Evolutionary conservation across 1,140 invertebrate species (phyloP), one percentile per base, ranked within the genome.

Genomic region (Diplogasteroides magnus): DNA sequence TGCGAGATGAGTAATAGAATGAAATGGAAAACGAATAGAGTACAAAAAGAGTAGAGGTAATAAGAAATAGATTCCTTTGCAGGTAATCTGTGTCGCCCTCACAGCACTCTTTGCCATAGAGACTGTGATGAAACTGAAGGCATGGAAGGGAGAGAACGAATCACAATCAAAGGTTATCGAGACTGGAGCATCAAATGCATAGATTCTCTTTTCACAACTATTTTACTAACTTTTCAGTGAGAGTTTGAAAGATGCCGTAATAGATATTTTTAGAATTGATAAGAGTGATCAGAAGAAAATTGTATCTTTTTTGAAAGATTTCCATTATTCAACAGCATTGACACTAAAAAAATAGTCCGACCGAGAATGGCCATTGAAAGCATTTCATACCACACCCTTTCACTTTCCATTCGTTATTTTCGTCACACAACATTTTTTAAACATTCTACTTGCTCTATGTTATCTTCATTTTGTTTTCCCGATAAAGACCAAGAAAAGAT

Each of bases 81-180:
- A 80, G 78, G 76, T 81, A 28, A 62, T 83, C 37, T 82, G 79
- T 31, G 74, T 81, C 55, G 82, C 78, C 1, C 58, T 81, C 23
- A 74, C 72, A 1, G 77, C 82, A 2, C 55, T 81, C 15, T 81
- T 81, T 56, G 82, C 67, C 19, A 75, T 78, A 56, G 79, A 81
- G 61, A 78, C 79, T 23, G 67, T 83, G 32, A 27, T 79, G 15
- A 83, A 83, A 58, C 73, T 78, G 62, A 80, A 77, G 69, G 73
- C 72, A 2, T 81, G 79, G 79, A 68, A 68, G 58, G 78, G 81
- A n/a, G 78, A 83, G 56, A 77, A 72, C 59, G 68, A 65, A 31
- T 65, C 65, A 23, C 31, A 69, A 14, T 37, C 73, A 23, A 60
- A 65, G 25, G 62, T 74, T n/a, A 23, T 73, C 23, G 60, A 68